Percentiles rank a stretch among this genome's conserved stretches.
These are phyloP conservation scores for Malacoctenus gilli DNA, from an alignment of 2,797 vertebrate species.

Conservation along the genomic window DNA sequence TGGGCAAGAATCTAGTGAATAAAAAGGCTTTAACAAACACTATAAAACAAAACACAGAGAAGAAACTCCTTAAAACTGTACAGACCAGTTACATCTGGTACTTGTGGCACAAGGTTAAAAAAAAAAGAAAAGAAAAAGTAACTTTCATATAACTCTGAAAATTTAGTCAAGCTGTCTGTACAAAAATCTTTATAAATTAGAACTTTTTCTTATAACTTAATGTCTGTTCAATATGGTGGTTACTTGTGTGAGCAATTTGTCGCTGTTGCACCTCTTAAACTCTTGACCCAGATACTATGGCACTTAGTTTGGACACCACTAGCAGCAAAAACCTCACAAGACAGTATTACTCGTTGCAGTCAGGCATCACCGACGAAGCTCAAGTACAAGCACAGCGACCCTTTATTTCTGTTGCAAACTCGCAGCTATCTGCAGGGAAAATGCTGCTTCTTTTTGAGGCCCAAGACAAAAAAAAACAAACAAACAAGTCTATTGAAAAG, in stretches of 20 bases:
- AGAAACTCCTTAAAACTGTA: constrained; percentile 90
- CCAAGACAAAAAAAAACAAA: constrained; percentile 82
- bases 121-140: constrained; percentile 81
- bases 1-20: constrained; percentile 93
- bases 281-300: constrained; percentile 94
- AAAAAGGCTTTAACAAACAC: constrained; percentile 90
- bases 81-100: constrained; percentile 96
- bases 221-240: constrained; percentile 97
- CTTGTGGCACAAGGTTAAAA: constrained; percentile 94
- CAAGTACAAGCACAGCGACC: constrained; percentile 82
- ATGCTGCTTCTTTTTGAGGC: constrained; percentile 83
- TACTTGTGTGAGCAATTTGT: constrained; percentile 87
- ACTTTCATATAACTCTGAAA: constrained; percentile 98
- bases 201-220: constrained; percentile 97
- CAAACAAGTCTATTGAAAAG: constrained; percentile 78
- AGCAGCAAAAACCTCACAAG: constrained; percentile 90
- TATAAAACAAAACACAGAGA: constrained; percentile 92
- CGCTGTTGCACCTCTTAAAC: constrained; percentile 90
- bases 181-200: constrained; percentile 99
- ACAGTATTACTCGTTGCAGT: constrained; percentile 81
- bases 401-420: constrained; percentile 73
- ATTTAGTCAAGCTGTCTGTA: constrained; percentile 92
- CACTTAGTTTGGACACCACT: constrained; percentile 94
- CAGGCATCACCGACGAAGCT: constrained; percentile 83
- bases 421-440: constrained; percentile 73